These are phyloP conservation scores for Odontocolon sp. DNA, from an alignment of 2,888 invertebrate species.

Conservation along the genomic window DNA sequence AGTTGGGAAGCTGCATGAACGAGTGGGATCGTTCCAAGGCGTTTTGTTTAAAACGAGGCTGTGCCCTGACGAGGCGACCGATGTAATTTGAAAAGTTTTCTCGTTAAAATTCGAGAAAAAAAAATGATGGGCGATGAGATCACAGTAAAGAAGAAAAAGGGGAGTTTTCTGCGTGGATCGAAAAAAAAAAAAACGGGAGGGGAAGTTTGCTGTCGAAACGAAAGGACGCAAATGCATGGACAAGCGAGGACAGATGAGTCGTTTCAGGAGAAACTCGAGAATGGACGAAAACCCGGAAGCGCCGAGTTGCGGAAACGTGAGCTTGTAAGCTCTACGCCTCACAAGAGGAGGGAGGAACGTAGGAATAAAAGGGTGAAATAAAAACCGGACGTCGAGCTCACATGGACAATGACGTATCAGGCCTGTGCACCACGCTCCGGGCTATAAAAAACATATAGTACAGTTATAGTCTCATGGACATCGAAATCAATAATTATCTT, in stretches of 20 bases:
- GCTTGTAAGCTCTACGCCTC: not conserved
- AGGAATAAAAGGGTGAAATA: conserved; percentile 25
- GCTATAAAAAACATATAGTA: not conserved
- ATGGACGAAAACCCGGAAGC: conserved; percentile 20
- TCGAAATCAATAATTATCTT: conserved; percentile 28
- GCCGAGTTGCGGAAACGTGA: not conserved
- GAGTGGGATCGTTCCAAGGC: conserved; percentile 47
- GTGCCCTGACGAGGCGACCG: conserved; percentile 59
- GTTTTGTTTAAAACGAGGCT: conserved; percentile 62
- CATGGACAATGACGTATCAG: conserved; percentile 34
- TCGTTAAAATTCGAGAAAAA: conserved; percentile 75
- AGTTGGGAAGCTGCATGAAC: conserved; percentile 21
- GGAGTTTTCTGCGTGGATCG: not conserved
- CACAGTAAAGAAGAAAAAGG: conserved; percentile 60
- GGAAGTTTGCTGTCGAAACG: conserved; percentile 3
- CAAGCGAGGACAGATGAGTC: conserved; percentile 2
- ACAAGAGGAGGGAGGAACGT: not conserved
- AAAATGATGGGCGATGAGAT: conserved; percentile 58
- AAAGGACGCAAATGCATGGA: conserved; percentile 43
- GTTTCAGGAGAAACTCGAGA: conserved; percentile 35
- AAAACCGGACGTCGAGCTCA: conserved; percentile 44
- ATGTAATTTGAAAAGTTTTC: conserved; percentile 78
- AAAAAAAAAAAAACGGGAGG: not conserved
- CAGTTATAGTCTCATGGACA: not conserved
- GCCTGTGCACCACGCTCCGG: not conserved